Base-by-base conservation (phyloP, 2,888 invertebrate genomes). In the Phengaris alcon region DNA sequence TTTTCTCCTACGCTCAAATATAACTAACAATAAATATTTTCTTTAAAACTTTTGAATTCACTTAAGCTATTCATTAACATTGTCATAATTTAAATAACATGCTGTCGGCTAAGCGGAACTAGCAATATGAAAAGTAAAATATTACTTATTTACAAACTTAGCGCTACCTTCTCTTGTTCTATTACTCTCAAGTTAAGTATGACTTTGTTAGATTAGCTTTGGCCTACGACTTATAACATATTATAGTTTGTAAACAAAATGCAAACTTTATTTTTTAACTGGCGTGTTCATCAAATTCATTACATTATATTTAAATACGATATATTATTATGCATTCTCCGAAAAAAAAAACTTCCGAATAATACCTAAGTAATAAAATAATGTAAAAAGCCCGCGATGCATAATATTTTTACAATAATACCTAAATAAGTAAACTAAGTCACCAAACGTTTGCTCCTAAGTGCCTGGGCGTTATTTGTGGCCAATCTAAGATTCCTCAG, bases 121-220 rank as follows among this genome's bases (percentile, higher is more conserved):
- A 48, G 75, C 35, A 74, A 74, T 77, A 77, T 78, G 77, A 79
- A 78, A 78, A 77, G 75, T 79, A n/a, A n/a, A n/a, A n/a, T 79
- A 79, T 79, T 77, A 77, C 74, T 78, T 79, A 79, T 78, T 76
- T 77, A 78, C 76, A 74, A 74, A 79, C 77, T 78, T 76, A 59
- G 74, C 70, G 73, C 73, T 75, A 75, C 70, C 7, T 68, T 48
- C 69, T n/a, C 48, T 69, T 48, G n/a, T 69, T 69, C 22, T 35
- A 64, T 64, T 35, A 64, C 35, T 64, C 35, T 64, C 35, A 6
- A 64, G 64, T 64, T 64, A 12, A 5, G 35, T 35, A 9, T 35
- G 12, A 44, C 35, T 35, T 64, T 35, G 35, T 64, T 52, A 52
- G 0, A 12, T 9, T 5, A 48, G 15, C n/a, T 22, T 64, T 64